Evolutionary conservation across 2,113 vertebrate species (phyloP), one percentile per base, ranked within the genome.

Genomic region (Aythya baeri): DNA sequence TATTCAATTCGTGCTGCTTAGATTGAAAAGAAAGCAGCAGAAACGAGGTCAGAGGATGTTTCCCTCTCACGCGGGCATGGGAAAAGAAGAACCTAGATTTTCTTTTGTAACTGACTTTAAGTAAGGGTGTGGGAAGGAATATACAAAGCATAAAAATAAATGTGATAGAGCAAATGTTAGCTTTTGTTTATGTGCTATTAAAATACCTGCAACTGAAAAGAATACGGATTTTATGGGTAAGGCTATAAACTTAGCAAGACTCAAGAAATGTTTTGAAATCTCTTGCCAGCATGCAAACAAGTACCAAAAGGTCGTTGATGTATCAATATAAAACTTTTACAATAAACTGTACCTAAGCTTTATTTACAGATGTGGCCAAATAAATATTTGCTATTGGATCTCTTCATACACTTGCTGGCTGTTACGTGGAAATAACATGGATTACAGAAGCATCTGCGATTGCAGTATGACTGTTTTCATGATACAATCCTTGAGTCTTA

Each of bases 401-500:
- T 82, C 44, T 81, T 75, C 29, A 17, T 46, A 3, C 2, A 52
- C 11, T 78, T 81, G 23, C 26, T 89, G 72, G 54, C 70, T 50
- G 22, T 85, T 79, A 32, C 0, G 13, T 18, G 6, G 25, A 59
- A 73, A 21, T 65, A 52, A 50, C 6, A 9, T 43, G 52, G 25
- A 31, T 81, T 88, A 49, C 61, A 67, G 52, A 58, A 1, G 1
- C 7, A 21, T 67, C 43, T 90, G 74, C 61, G 43, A 26, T 49
- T 86, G 44, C 52, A 76, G 1, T 66, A 6, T 59, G 32, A 4
- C 52, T 0, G 3, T 55, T 89, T 83, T 83, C 41, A 13, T 49
- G 17, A 61, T 49, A 7, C 29, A 2, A 85, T 97, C 72, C 73
- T 93, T 43, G 80, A 96, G 83, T 86, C 83, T 96, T 95, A 41